These are phyloP conservation scores for Eonycteris spelaea DNA, from an alignment of 2,113 vertebrate species.

Conservation along the genomic window DNA sequence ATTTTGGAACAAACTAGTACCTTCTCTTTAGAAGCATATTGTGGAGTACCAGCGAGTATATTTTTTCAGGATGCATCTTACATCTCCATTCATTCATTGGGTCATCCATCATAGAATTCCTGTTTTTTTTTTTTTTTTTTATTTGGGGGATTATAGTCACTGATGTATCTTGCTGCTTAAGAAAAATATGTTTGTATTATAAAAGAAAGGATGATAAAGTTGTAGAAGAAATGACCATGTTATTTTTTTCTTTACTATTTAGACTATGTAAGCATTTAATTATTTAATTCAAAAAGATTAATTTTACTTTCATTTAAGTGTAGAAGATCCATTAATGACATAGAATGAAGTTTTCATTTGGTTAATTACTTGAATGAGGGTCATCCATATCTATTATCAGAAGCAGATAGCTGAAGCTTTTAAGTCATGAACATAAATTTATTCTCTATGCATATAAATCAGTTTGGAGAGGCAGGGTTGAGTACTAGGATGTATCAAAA, in stretches of 20 bases:
- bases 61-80: neutral
- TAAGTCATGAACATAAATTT: conserved; percentile 84
- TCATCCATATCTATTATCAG: conserved; percentile 80
- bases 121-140: neutral
- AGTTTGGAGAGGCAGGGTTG: conserved; percentile 53
- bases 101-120: neutral
- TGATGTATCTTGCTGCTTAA: neutral
- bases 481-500: neutral
- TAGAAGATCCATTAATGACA: conserved; percentile 74
- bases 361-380: conserved; percentile 82
- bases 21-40: neutral
- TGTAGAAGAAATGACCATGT: neutral
- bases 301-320: conserved; percentile 69
- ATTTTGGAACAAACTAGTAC: neutral
- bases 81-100: neutral
- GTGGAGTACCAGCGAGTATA: neutral
- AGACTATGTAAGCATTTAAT: conserved; percentile 11
- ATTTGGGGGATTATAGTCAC: neutral
- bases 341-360: conserved; percentile 76
- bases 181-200: neutral
- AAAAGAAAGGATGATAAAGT: conserved; percentile 13
- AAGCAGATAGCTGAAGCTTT: conserved; percentile 79
- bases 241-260: neutral
- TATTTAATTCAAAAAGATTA: conserved; percentile 67
- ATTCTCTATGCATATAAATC: conserved; percentile 76